Percentiles rank a stretch among this genome's conserved stretches.
Conservation (phyloP, 2,888 invertebrate genomes). For the Mesorhabditis spiculigera region DNA sequence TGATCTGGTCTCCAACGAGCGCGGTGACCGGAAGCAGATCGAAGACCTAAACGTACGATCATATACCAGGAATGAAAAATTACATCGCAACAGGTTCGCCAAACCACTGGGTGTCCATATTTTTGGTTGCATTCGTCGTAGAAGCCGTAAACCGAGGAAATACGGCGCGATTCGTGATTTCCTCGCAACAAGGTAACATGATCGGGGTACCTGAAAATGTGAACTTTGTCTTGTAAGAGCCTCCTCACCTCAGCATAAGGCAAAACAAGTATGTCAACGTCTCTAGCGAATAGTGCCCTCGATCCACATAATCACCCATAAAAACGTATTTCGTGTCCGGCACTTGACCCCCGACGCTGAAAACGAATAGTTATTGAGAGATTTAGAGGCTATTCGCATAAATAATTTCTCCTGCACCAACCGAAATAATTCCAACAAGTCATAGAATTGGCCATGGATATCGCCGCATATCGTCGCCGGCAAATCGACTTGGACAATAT, state of each 20-base stretch:
- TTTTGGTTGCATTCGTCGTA: conserved; percentile 93
- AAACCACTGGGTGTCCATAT: conserved; percentile 97
- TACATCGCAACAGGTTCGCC: conserved; percentile 93
- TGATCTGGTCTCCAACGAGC: conserved; percentile 91
- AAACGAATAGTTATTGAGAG: background rate
- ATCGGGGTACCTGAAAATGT: conserved; percentile 69
- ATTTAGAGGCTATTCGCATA: conserved; percentile 4
- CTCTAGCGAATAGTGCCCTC: conserved; percentile 92
- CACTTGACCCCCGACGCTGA: conserved; percentile 69
- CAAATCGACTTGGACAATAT: conserved; percentile 92
- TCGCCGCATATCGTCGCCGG: conserved; percentile 99
- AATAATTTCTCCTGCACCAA: background rate
- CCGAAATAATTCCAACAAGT: conserved; percentile 82
- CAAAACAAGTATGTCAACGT: conserved; percentile 67
- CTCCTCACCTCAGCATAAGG: conserved; percentile 29
- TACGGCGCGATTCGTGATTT: conserved; percentile 96
- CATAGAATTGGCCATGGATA: conserved; percentile 79
- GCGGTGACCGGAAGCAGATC: conserved; percentile 95
- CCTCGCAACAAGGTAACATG: conserved; percentile 90
- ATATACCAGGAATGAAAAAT: background rate
- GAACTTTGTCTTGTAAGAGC: too few relatives aligned
- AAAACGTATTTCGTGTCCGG: conserved; percentile 92
- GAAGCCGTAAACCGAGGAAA: conserved; percentile 75
- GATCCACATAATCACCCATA: conserved; percentile 93
- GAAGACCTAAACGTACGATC: conserved; percentile 44